These are phyloP conservation scores for Drosophila erecta DNA, from an alignment of 1,140 invertebrate genomes.

Conservation along the genomic window DNA sequence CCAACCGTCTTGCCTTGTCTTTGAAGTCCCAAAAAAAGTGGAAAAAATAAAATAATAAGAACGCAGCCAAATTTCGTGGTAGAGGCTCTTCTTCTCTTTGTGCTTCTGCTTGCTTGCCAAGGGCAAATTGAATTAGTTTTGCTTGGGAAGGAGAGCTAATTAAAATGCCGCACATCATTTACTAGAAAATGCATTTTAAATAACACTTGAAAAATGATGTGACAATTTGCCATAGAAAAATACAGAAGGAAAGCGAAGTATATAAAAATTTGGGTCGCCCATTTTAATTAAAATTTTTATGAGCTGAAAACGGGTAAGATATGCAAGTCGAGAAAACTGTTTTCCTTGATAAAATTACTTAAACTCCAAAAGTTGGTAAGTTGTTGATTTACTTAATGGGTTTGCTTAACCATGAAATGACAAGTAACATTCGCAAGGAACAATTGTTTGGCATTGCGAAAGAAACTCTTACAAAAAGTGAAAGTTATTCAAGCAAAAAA, in stretches of 20 bases:
- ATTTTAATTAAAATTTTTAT: constrained; percentile 48
- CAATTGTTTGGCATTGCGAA: neutral
- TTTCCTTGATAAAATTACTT: constrained; percentile 16
- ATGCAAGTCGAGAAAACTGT: neutral
- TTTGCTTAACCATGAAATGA: constrained; percentile 12
- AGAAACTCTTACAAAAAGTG: neutral
- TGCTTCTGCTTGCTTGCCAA: constrained; percentile 22
- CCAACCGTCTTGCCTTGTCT: constrained; percentile 48
- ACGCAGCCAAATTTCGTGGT: constrained; percentile 32
- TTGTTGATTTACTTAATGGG: constrained; percentile 25
- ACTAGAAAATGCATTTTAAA: constrained; percentile 75
- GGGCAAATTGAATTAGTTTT: constrained; percentile 70
- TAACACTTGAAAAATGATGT: constrained; percentile 62
- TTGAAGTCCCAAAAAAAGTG: constrained; percentile 51
- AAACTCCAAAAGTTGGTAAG: constrained; percentile 8
- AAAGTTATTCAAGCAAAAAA: neutral
- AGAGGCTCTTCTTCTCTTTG: constrained; percentile 6
- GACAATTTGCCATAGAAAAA: constrained; percentile 46
- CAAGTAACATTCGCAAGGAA: neutral
- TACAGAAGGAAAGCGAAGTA: constrained; percentile 1
- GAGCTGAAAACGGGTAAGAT: neutral
- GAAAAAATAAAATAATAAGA: constrained; percentile 31
- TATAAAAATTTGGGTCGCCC: neutral
- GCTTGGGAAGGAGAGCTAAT: constrained; percentile 52
- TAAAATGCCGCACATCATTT: constrained; percentile 77